Percentiles rank a stretch among this genome's conserved stretches.
These are phyloP conservation scores for Syngnathus acus DNA, from an alignment of 2,797 vertebrate species.

Conservation along the genomic window DNA sequence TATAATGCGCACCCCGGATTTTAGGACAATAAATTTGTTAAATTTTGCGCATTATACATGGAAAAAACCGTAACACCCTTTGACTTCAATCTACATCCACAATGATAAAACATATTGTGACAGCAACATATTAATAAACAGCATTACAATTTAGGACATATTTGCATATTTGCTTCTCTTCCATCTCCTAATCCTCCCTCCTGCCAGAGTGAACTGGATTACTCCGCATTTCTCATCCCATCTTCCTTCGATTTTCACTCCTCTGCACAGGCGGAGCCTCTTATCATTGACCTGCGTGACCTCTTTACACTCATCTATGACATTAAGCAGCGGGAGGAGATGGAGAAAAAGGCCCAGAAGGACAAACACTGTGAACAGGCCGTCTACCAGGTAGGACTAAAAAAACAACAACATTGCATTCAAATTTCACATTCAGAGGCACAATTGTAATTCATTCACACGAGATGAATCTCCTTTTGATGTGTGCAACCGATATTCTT, in stretches of 20 bases:
- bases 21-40: no score
- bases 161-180: no score
- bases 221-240: not conserved
- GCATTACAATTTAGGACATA: no score
- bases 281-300: conserved; percentile 94
- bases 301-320: conserved; percentile 98
- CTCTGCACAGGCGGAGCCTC: conserved; percentile 83
- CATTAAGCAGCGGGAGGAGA: conserved; percentile 94
- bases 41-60: no score
- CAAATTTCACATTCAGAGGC: conserved; percentile 21
- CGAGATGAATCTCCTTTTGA: conserved; percentile 15
- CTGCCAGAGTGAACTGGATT: not conserved
- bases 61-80: no score
- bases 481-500: conserved; percentile 12
- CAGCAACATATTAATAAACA: no score
- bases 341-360: conserved; percentile 96
- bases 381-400: conserved; percentile 86
- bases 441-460: conserved; percentile 36
- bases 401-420: conserved; percentile 23
- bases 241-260: not conserved
- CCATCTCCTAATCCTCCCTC: not conserved
- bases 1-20: no score
- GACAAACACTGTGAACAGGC: conserved; percentile 98
- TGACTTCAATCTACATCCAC: no score
- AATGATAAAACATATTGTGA: no score